Evolutionary conservation across 2,888 invertebrate genomes (phyloP).

Genomic region (Enoplolaimus lenunculus): DNA sequence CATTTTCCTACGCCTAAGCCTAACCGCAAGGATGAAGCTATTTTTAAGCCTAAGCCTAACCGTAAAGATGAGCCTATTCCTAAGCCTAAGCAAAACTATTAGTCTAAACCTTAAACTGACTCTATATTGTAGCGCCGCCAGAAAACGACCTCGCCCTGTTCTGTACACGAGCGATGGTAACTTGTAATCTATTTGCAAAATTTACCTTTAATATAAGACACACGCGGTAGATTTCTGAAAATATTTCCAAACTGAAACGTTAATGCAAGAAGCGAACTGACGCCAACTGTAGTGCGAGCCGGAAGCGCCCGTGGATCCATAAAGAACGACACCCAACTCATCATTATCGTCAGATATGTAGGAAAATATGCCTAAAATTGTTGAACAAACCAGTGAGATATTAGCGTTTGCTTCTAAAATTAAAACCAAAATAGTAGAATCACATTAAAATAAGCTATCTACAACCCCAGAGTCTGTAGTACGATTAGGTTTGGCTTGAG

Average conservation of each 20-base stretch:
- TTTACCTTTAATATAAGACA: conserved; percentile 35
- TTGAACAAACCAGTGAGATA: conserved; percentile 27
- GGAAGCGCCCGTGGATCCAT: conserved; percentile 39
- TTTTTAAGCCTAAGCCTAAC: conserved; percentile 39
- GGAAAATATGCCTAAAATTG: conserved; percentile 31
- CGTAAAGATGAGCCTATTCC: conserved; percentile 36
- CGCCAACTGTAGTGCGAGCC: conserved; percentile 38
- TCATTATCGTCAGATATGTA: conserved; percentile 35
- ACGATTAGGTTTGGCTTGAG: too few species aligned
- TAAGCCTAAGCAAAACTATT: too few species aligned
- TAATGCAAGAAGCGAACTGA: conserved; percentile 35
- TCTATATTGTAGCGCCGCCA: conserved; percentile 40
- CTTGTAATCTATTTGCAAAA: conserved; percentile 25
- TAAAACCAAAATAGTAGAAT: too few species aligned
- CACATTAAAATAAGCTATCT: too few species aligned
- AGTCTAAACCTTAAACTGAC: too few species aligned
- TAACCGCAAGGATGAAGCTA: conserved; percentile 35
- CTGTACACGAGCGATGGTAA: conserved; percentile 34
- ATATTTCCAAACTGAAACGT: conserved; percentile 38
- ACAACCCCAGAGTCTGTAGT: too few species aligned
- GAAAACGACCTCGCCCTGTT: conserved; percentile 33
- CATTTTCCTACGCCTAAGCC: conserved; percentile 37
- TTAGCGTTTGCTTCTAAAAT: too few species aligned
- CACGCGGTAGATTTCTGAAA: conserved; percentile 37
- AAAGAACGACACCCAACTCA: conserved; percentile 38